Conservation (phyloP, 2,797 vertebrate genomes). For the Oreortyx pictus region DNA sequence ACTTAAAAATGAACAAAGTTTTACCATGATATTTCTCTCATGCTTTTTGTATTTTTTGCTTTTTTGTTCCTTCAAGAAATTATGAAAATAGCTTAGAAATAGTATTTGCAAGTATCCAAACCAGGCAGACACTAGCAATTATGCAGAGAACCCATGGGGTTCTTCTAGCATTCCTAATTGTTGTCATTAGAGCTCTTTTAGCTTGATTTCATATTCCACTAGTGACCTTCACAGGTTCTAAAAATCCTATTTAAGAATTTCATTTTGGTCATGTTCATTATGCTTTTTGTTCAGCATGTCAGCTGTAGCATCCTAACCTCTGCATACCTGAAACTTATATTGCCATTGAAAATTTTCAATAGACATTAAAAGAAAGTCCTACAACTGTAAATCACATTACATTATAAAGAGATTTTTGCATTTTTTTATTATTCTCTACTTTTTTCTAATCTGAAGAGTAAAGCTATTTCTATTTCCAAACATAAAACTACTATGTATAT, state of each 20-base stretch:
- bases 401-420: not conserved
- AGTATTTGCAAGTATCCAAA: slow-evolving; percentile 20
- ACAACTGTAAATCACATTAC: not conserved
- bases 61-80: not conserved
- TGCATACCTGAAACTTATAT: not conserved
- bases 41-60: not conserved
- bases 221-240: slow-evolving; percentile 17
- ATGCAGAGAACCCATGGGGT: not conserved
- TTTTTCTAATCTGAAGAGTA: not conserved
- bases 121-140: not conserved
- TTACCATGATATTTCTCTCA: not conserved
- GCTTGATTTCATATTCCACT: slow-evolving; percentile 15
- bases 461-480: not conserved
- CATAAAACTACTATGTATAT: not conserved
- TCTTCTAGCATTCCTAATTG: slow-evolving; percentile 21
- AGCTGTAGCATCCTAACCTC: not conserved
- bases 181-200: slow-evolving; percentile 31
- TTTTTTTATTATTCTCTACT: not conserved
- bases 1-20: not conserved
- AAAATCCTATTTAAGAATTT: not conserved
- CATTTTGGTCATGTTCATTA: not conserved
- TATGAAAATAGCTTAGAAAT: not conserved
- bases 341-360: not conserved
- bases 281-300: not conserved
- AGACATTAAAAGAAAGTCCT: not conserved